Base-by-base conservation (phyloP, 2,113 vertebrate genomes). In the Dipodomys spectabilis region DNA sequence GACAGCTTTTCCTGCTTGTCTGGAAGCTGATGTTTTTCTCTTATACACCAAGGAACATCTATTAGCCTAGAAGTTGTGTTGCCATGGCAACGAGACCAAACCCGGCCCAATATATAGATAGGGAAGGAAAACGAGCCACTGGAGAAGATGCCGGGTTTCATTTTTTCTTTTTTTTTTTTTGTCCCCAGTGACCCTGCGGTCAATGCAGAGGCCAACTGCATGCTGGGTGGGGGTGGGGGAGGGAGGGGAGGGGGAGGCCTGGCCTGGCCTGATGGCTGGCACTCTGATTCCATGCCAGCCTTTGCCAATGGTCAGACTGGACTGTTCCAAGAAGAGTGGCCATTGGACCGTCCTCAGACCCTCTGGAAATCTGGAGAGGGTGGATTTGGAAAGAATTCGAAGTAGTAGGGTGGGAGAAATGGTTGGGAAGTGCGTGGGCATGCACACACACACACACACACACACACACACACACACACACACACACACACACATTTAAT, bases 41-140 rank as follows among this genome's bases (percentile, higher is more conserved):
- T 91, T 49, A 69, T 72, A 74, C 39, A 49, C 77, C 8, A 88
- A 80, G 39, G 92, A 97, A 95, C 91, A 91, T 67, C 95, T 97
- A 95, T 96, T 95, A 97, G 96, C 92, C 87, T 95, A 94, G 69
- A 93, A 92, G 32, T n/a, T 88, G 32, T 28, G 97, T 98, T 98
- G 93, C 96, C 87, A 97, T 97, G 92, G 96, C 88, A 98, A 97
- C 88, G 39, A 94, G 94, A 96, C 86, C 95, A 95, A 98, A 97
- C 79, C 93, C 97, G 95, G 77, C 88, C 93, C 75, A 81, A 49
- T 85, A 85, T 87, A 95, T 2, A 39, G 62, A 64, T 57, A 79
- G 81, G 81, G 90, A 95, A 95, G 95, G 95, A 95, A 95, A 95
- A 30, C 72, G 90, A 90, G 94, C 44, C 79, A 95, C 88, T 57